Conservation (phyloP, 30 jellyfish, hydroid and myxozoan species). For the Aurelia coerulea region DNA sequence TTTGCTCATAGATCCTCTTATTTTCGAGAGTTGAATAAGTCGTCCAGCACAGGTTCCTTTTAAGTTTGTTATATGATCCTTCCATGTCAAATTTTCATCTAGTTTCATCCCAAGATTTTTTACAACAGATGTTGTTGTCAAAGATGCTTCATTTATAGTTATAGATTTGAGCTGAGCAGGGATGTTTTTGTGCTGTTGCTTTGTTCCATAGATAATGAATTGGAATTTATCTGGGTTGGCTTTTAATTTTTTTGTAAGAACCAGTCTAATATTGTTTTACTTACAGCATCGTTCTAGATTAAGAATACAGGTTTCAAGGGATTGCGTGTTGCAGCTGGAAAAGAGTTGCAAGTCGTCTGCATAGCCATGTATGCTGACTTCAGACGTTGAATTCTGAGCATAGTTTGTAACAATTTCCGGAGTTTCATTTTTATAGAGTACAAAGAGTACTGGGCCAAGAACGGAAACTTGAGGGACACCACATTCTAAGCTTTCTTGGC, state of each 20-base stretch:
- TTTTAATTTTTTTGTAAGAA: no score
- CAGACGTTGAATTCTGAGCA: constrained; percentile 13
- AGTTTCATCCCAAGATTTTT: not conserved
- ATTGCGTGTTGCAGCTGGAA: not conserved
- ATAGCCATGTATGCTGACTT: constrained; percentile 23
- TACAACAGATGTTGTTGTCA: not conserved
- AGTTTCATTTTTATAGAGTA: constrained; percentile 1
- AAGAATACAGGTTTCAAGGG: constrained; percentile 2
- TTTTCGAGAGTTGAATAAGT: not conserved
- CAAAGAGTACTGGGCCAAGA: constrained; percentile 5
- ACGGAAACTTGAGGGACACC: constrained; percentile 22
- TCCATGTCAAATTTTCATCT: constrained; percentile 2
- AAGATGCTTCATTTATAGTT: constrained; percentile 10
- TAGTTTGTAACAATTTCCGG: constrained; percentile 4
- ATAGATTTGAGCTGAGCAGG: constrained; percentile 17
- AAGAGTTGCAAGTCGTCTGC: constrained; percentile 17
- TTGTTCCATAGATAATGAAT: constrained; percentile 1
- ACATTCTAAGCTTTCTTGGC: not conserved
- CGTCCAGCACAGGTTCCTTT: not conserved
- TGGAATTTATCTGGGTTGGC: constrained; percentile 12
- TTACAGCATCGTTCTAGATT: constrained; percentile 13
- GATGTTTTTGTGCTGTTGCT: no score
- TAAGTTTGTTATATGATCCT: constrained; percentile 4
- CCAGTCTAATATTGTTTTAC: not conserved
- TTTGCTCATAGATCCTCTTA: not conserved